phyloP scores from a whole-genome alignment of 1,140 invertebrate species.

The Leptopilina clavipes region DNA sequence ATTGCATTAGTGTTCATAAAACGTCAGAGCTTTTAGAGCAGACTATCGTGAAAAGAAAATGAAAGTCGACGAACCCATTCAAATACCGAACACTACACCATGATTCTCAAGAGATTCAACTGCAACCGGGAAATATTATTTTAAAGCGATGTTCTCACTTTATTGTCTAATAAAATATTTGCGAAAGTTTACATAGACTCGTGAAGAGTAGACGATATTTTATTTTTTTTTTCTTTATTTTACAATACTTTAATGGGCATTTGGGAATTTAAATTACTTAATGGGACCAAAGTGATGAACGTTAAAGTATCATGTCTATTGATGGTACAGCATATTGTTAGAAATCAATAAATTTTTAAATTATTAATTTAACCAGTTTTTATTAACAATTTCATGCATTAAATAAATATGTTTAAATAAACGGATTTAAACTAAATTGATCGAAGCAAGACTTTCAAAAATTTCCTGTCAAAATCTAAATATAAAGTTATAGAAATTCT shows the following conservation, averaged over 20 bases:
- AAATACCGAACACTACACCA: neutral
- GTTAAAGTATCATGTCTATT: too few species aligned
- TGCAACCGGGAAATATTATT: neutral
- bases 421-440: too few species aligned
- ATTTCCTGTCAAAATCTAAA: too few species aligned
- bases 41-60: slow-evolving; percentile 3
- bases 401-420: too few species aligned
- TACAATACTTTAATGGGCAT: neutral
- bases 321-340: too few species aligned
- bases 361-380: too few species aligned
- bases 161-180: slow-evolving; percentile 2
- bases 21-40: neutral
- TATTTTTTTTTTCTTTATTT: neutral
- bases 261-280: neutral
- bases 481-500: too few species aligned
- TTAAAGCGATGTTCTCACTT: neutral
- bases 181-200: neutral
- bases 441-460: too few species aligned
- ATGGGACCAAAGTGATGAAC: neutral
- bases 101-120: neutral
- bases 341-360: too few species aligned
- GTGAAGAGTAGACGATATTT: neutral
- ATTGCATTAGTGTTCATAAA: slow-evolving; percentile 6
- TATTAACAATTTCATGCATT: too few species aligned
- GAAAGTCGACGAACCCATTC: slow-evolving; percentile 14